phyloP scores from a whole-genome alignment of 2,888 invertebrate species.

The Dendrolimus houi region DNA sequence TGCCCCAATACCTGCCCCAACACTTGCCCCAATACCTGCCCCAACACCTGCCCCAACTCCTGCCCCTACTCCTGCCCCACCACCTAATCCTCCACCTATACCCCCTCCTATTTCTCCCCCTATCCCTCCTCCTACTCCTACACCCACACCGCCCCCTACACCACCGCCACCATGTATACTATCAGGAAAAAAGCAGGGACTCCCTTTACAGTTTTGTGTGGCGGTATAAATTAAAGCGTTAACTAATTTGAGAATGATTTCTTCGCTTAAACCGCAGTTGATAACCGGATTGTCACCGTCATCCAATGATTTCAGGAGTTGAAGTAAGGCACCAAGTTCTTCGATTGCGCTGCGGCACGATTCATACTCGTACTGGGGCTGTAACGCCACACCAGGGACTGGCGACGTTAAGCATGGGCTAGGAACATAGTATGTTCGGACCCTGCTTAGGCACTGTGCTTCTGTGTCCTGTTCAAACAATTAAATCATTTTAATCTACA shows the following conservation, averaged over 20 bases:
- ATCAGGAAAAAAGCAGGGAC: conserved; percentile 9
- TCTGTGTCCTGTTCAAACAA: conserved; percentile 25
- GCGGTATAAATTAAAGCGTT: conserved; percentile 48
- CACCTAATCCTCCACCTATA: not conserved
- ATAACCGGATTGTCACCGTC: conserved; percentile 6
- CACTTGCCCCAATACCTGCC: conserved; percentile 3
- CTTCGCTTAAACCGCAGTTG: conserved; percentile 29
- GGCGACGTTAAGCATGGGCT: not conserved
- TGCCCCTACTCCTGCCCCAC: not conserved
- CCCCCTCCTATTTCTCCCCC: conserved; percentile 4
- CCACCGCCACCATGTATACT: not conserved
- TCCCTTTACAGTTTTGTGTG: conserved; percentile 27
- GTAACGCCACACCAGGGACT: not conserved
- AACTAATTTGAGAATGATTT: conserved; percentile 46
- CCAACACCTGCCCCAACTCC: conserved; percentile 11
- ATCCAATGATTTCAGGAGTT: conserved; percentile 18
- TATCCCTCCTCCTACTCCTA: conserved; percentile 3
- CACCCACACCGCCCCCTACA: conserved; percentile 5
- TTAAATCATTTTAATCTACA: not conserved
- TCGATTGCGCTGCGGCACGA: conserved; percentile 24
- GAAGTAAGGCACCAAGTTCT: conserved; percentile 24
- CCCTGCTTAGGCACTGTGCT: conserved; percentile 16
- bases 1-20: not conserved
- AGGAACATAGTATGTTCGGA: conserved; percentile 9
- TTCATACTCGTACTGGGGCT: conserved; percentile 13